phyloP scores from a whole-genome alignment of 2,113 vertebrate genomes.

The Macroglossus sobrinus region DNA sequence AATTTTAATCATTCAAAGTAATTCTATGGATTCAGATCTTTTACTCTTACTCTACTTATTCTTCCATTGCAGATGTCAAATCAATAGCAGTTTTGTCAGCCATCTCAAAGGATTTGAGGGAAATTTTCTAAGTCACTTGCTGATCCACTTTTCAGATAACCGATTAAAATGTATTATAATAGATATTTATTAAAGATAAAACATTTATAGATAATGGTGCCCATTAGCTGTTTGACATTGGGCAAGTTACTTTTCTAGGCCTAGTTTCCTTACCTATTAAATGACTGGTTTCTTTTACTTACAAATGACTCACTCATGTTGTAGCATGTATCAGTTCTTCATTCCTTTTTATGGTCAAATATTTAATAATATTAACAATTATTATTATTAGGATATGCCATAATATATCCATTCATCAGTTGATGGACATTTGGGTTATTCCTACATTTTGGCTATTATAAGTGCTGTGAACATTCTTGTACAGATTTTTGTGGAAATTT shows the following conservation, averaged over 20 bases:
- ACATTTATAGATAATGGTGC: background rate
- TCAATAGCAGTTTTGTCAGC: background rate
- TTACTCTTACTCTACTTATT: background rate
- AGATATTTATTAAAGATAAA: conserved; percentile 22
- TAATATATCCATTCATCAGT: background rate
- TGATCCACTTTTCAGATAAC: background rate
- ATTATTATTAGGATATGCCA: background rate
- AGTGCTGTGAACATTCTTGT: background rate
- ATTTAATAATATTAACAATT: background rate
- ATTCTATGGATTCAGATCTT: conserved; percentile 30
- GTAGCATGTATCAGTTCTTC: background rate
- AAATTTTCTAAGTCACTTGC: conserved; percentile 27
- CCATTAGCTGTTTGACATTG: background rate
- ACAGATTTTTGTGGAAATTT: background rate
- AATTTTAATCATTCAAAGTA: conserved; percentile 52
- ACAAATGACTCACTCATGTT: background rate
- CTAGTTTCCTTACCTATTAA: background rate
- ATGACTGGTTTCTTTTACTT: background rate
- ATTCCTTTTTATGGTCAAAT: background rate
- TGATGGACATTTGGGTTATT: background rate
- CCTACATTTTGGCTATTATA: background rate
- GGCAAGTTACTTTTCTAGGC: background rate
- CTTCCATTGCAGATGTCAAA: conserved; percentile 42
- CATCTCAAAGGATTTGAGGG: background rate
- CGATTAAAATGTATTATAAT: background rate